phyloP scores from a whole-genome alignment of 2,797 vertebrate species.

The Coregonus ussuriensis region DNA sequence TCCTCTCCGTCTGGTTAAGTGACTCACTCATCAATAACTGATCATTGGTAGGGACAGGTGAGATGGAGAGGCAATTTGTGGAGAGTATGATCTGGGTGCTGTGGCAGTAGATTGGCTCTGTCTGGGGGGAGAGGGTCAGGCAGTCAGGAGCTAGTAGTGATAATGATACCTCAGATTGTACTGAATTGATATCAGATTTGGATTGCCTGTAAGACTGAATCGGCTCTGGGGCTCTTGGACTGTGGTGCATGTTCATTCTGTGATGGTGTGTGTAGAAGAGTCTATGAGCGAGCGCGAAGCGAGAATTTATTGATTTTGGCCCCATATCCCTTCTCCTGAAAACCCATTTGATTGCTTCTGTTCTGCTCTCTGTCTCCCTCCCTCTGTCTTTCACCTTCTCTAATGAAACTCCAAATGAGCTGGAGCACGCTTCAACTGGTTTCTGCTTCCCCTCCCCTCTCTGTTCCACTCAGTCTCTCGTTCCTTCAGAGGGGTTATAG shows the following conservation, averaged over 20 bases:
- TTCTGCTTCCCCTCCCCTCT: constrained; percentile 1
- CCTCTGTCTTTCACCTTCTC: constrained; percentile 62
- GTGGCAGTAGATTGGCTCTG: constrained; percentile 66
- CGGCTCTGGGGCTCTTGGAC: background rate
- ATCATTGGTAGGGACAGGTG: constrained; percentile 80
- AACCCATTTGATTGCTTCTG: constrained; percentile 78
- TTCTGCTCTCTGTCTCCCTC: constrained; percentile 51
- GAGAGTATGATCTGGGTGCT: constrained; percentile 68
- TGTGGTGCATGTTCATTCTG: constrained; percentile 16
- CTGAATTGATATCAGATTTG: too few relatives aligned
- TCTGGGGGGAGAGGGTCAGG: background rate
- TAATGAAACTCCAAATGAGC: constrained; percentile 80
- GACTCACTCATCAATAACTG: constrained; percentile 84
- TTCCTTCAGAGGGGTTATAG: background rate
- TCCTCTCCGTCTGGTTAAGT: constrained; percentile 57
- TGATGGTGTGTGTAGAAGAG: constrained; percentile 24
- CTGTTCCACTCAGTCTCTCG: constrained; percentile 7
- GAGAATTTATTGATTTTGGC: constrained; percentile 79
- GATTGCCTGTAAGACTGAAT: too few relatives aligned
- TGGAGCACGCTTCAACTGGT: constrained; percentile 65
- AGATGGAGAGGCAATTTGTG: constrained; percentile 80
- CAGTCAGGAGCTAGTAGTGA: too few relatives aligned
- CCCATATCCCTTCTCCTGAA: constrained; percentile 69
- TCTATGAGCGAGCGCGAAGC: constrained; percentile 48
- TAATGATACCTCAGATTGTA: too few relatives aligned